Conservation (phyloP, 1,140 invertebrate species). For the Eulimnadia texana region DNA sequence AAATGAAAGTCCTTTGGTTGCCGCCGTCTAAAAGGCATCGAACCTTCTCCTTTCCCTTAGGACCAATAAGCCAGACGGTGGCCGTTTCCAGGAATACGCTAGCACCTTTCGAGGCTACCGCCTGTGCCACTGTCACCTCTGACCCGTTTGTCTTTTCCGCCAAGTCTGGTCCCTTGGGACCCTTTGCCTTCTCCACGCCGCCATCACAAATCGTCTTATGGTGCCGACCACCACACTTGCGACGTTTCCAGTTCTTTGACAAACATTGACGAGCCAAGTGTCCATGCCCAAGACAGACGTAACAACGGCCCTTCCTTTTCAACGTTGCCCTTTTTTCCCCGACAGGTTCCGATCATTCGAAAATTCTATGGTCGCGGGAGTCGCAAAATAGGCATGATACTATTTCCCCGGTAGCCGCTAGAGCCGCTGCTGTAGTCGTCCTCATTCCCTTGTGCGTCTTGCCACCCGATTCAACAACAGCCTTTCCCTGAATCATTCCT, state of each 20-base stretch:
- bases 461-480: background rate
- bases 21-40: slow-evolving; percentile 7
- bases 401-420: background rate
- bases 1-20: slow-evolving; percentile 5
- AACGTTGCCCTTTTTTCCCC: background rate
- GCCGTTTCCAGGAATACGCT: background rate
- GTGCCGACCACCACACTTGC: background rate
- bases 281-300: background rate
- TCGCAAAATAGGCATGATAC: background rate
- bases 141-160: no score
- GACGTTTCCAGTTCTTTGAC: background rate
- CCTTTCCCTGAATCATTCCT: background rate
- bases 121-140: background rate
- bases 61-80: background rate
- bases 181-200: background rate
- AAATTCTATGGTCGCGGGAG: background rate
- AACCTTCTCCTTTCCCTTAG: background rate
- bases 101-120: background rate
- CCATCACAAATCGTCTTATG: background rate
- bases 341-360: background rate
- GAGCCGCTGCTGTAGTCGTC: background rate
- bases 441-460: background rate
- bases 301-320: background rate
- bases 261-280: background rate
- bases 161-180: background rate